Evolutionary conservation across 92 coral and sea anemone species (phyloP).

Genomic region (Zoanthus sociatus): DNA sequence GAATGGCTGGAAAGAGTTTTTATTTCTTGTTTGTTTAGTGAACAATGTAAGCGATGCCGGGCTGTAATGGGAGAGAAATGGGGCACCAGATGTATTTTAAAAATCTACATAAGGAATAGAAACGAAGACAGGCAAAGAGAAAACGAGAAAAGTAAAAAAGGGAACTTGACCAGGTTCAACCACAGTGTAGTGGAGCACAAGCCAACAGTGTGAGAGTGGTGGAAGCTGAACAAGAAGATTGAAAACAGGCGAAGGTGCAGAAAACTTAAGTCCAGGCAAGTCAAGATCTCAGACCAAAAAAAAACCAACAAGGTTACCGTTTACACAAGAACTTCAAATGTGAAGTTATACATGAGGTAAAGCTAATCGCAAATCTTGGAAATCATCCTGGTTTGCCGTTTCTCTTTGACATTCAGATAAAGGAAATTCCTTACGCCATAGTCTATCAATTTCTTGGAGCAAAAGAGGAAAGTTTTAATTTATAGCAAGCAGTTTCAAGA

Average conservation of each 20-base stretch:
- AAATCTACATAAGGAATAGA: conserved; percentile 10
- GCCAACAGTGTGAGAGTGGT: conserved; percentile 28
- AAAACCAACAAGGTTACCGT: too few relatives aligned
- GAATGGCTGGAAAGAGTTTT: background rate
- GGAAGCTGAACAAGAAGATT: conserved; percentile 7
- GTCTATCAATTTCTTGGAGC: conserved; percentile 37
- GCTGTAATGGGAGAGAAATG: background rate
- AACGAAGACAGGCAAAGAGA: conserved; percentile 25
- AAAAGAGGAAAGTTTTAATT: background rate
- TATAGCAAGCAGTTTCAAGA: background rate
- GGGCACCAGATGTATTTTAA: conserved; percentile 14
- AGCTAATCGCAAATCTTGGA: background rate
- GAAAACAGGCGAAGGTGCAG: conserved; percentile 15
- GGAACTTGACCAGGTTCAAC: conserved; percentile 7
- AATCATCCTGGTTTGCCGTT: conserved; percentile 40
- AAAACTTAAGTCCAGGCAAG: background rate
- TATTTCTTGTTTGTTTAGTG: conserved; percentile 20
- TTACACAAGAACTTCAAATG: too few relatives aligned
- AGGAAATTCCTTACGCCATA: background rate
- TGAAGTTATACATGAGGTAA: conserved; percentile 26
- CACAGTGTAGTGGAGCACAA: conserved; percentile 22
- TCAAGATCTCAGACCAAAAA: background rate
- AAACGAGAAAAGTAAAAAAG: conserved; percentile 15
- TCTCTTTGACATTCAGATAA: conserved; percentile 24
- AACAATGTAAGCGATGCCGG: background rate